Conservation (phyloP, 2,888 invertebrate species). For the Malthinus seriepunctatus region DNA sequence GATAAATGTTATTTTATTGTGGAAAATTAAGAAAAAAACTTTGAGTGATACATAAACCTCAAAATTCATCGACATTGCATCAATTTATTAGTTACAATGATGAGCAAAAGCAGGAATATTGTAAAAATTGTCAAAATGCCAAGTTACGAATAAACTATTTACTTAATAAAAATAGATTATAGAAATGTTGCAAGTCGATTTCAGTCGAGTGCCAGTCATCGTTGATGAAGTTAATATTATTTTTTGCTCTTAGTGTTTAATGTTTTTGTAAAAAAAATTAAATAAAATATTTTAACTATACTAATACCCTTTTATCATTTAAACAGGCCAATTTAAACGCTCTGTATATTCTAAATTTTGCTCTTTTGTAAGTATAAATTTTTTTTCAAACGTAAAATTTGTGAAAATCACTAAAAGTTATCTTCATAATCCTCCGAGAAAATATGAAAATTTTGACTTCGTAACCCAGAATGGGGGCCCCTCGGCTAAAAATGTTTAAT, state of each 20-base stretch:
- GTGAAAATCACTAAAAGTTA: not conserved
- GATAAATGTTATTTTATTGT: not conserved
- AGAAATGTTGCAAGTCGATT: constrained; percentile 6
- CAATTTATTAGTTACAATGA: not conserved
- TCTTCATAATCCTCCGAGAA: too few relatives aligned
- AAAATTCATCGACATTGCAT: constrained; percentile 1
- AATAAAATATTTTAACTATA: too few relatives aligned
- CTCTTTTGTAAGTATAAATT: not conserved
- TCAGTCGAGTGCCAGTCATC: constrained; percentile 12
- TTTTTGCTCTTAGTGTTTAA: not conserved
- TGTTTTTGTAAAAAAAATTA: too few relatives aligned
- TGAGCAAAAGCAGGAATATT: constrained; percentile 1
- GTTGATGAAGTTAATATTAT: not conserved
- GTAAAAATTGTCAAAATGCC: constrained; percentile 7
- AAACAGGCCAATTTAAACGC: too few relatives aligned
- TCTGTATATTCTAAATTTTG: not conserved
- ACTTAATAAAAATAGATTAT: constrained; percentile 12
- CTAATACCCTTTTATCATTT: too few relatives aligned
- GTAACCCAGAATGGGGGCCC: too few relatives aligned
- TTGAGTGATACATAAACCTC: not conserved
- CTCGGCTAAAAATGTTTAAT: too few relatives aligned
- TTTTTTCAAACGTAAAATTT: not conserved
- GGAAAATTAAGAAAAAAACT: too few relatives aligned
- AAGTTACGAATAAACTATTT: constrained; percentile 13
- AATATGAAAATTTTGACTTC: too few relatives aligned